Evolutionary conservation across 2,888 invertebrate species (phyloP).

Genomic region (Empis stercorea): DNA sequence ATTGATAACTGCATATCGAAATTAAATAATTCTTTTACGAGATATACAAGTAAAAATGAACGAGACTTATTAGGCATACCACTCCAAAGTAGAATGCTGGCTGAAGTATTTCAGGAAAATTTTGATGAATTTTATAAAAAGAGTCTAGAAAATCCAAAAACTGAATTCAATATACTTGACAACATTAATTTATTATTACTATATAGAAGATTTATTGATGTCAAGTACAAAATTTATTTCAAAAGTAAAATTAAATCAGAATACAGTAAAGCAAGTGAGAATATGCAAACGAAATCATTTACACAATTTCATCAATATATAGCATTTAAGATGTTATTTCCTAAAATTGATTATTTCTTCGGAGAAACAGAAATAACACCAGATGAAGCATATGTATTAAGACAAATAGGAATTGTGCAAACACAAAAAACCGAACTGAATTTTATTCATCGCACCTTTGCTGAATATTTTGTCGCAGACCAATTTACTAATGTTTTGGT

Average conservation of each 20-base stretch:
- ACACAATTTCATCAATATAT: conserved; percentile 1
- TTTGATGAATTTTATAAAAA: not conserved
- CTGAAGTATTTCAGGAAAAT: conserved; percentile 1
- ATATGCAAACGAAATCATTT: not conserved
- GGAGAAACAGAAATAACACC: not conserved
- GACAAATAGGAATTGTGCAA: no score
- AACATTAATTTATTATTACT: not conserved
- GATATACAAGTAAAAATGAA: no score
- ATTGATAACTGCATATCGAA: no score
- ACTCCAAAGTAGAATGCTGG: conserved; percentile 2
- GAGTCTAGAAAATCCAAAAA: not conserved
- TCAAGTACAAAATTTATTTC: conserved; percentile 3
- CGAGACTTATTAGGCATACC: conserved; percentile 1
- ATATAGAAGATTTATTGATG: conserved; percentile 1
- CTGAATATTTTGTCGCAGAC: conserved; percentile 3
- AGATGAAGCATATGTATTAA: no score
- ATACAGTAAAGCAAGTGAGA: no score
- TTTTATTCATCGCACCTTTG: conserved; percentile 4
- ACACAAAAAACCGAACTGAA: not conserved
- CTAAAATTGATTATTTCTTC: not conserved
- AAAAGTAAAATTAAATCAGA: not conserved
- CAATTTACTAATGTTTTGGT: not conserved
- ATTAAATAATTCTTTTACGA: no score
- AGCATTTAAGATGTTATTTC: not conserved
- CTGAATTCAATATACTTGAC: not conserved